A percentile compares a stretch with the other conserved stretches of the same genome.
Conservation (phyloP, 1,140 invertebrate species). For the Drosophila sulfurigaster region DNA sequence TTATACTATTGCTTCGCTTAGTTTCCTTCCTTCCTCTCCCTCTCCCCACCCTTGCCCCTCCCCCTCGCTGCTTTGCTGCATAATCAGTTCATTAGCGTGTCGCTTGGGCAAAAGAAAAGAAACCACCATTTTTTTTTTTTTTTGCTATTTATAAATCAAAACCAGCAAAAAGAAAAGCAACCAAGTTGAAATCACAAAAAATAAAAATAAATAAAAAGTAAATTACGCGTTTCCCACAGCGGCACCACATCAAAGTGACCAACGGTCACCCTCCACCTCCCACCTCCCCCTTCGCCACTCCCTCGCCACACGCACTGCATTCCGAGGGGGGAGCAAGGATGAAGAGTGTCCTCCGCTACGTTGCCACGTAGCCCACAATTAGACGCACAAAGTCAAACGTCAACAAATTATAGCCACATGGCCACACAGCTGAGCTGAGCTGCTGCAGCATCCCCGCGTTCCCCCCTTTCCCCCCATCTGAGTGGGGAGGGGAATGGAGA, state of each 20-base stretch:
- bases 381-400: slow-evolving; percentile 83
- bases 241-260: slow-evolving; percentile 80
- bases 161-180: slow-evolving; percentile 13
- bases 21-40: background rate
- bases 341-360: background rate
- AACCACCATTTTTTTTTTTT: slow-evolving; percentile 10
- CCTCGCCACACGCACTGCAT: slow-evolving; percentile 41
- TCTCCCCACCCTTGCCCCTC: background rate
- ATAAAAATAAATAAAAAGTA: slow-evolving; percentile 55
- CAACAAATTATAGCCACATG: slow-evolving; percentile 83
- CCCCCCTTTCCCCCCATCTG: background rate
- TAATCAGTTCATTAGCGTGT: slow-evolving; percentile 77
- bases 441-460: background rate
- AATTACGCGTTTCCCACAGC: slow-evolving; percentile 78
- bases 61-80: slow-evolving; percentile 34
- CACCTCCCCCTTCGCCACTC: background rate
- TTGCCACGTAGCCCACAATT: slow-evolving; percentile 71
- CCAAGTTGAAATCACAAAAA: slow-evolving; percentile 22
- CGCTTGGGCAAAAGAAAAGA: slow-evolving; percentile 5
- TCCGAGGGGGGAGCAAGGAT: slow-evolving; percentile 9
- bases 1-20: background rate
- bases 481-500: background rate
- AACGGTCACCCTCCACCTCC: slow-evolving; percentile 23
- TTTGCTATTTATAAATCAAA: slow-evolving; percentile 16
- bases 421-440: slow-evolving; percentile 53